Conservation (phyloP, 2,888 invertebrate species). For the Sesia apiformis region DNA sequence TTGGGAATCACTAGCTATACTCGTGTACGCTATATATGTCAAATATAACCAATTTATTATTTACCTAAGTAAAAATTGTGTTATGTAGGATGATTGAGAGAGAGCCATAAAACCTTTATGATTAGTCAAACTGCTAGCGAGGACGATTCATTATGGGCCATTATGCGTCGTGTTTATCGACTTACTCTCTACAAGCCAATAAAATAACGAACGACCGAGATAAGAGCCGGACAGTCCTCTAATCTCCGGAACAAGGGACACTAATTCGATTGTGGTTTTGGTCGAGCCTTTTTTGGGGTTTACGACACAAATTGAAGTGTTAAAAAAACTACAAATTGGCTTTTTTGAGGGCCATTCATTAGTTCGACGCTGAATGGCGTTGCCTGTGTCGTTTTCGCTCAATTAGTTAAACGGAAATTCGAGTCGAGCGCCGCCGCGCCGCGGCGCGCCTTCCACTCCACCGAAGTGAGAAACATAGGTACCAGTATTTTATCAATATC, state of each 20-base stretch:
- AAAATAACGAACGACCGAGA: slow-evolving; percentile 74
- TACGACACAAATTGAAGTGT: slow-evolving; percentile 73
- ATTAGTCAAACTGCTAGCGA: slow-evolving; percentile 66
- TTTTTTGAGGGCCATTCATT: slow-evolving; percentile 70
- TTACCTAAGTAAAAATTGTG: slow-evolving; percentile 22
- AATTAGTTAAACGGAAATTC: slow-evolving; percentile 71
- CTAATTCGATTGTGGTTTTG: slow-evolving; percentile 75
- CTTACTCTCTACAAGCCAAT: slow-evolving; percentile 72
- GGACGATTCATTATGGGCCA: slow-evolving; percentile 73
- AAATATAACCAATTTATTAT: no score
- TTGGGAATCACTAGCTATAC: no score
- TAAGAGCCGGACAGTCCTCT: slow-evolving; percentile 71
- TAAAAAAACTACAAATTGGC: slow-evolving; percentile 74
- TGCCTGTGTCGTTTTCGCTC: slow-evolving; percentile 69
- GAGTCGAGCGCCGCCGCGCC: slow-evolving; percentile 12
- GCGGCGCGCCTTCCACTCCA: slow-evolving; percentile 14
- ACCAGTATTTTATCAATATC: no score
- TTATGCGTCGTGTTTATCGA: slow-evolving; percentile 73
- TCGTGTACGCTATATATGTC: no score
- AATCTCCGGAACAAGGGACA: slow-evolving; percentile 75
- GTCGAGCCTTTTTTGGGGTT: slow-evolving; percentile 67
- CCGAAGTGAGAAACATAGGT: no score
- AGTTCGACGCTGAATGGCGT: slow-evolving; percentile 63
- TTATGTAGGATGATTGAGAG: slow-evolving; percentile 22
- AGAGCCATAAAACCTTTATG: slow-evolving; percentile 67